Percentiles rank a stretch among this genome's conserved stretches.
Evolutionary conservation across 2,113 vertebrate genomes (phyloP).

Genomic region (Dipodomys merriami): DNA sequence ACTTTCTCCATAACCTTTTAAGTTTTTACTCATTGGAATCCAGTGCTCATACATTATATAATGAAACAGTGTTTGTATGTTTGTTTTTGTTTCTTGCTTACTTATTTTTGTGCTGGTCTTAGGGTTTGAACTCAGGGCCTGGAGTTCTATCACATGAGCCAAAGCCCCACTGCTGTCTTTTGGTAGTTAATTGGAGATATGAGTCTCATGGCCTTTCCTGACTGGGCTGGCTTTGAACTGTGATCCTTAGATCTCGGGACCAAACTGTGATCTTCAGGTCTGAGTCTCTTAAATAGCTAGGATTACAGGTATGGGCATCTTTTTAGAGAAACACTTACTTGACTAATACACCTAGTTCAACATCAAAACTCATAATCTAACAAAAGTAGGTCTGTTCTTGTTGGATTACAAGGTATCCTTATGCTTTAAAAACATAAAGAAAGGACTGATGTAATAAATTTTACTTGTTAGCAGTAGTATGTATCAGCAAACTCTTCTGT

Average conservation of each 20-base stretch:
- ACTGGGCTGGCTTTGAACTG: too few relatives aligned
- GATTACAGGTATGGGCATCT: too few relatives aligned
- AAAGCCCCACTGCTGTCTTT: too few relatives aligned
- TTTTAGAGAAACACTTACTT: neutral
- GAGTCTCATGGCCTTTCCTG: too few relatives aligned
- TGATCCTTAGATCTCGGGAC: too few relatives aligned
- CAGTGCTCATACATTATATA: fast-evolving
- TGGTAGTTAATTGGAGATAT: too few relatives aligned
- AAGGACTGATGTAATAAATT: neutral
- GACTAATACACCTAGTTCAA: neutral
- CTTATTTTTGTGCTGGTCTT: too few relatives aligned
- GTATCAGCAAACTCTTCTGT: neutral
- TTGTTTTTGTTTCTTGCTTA: neutral
- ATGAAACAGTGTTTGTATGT: neutral
- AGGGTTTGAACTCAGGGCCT: too few relatives aligned
- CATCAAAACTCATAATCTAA: neutral
- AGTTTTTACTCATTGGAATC: neutral
- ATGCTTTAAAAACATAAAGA: neutral
- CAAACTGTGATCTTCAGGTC: too few relatives aligned
- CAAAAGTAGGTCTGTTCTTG: neutral
- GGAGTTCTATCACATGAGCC: too few relatives aligned
- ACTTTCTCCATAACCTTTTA: neutral
- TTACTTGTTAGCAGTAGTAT: neutral
- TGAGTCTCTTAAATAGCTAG: too few relatives aligned
- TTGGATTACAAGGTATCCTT: neutral